Evolutionary conservation across 2,113 vertebrate genomes (phyloP).

Genomic region (Pontoporia blainvillei): DNA sequence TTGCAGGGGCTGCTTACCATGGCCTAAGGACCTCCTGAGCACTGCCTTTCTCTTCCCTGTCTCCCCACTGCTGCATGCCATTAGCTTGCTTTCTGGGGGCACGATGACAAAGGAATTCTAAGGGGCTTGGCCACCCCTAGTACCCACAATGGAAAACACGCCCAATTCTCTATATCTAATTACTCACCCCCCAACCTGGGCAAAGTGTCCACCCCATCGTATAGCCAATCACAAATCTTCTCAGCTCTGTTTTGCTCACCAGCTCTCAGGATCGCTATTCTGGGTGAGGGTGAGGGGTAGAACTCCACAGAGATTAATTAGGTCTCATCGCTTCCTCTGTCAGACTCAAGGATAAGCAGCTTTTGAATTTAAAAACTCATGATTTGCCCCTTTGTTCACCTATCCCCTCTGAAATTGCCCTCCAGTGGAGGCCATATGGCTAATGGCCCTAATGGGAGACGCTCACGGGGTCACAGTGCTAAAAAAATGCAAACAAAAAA

Average conservation of each 20-base stretch:
- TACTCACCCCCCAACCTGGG: not conserved
- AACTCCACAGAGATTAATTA: not conserved
- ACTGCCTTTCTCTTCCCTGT: not conserved
- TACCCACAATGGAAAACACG: not conserved
- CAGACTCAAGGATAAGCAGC: not conserved
- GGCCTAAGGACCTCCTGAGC: not conserved
- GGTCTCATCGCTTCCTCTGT: not conserved
- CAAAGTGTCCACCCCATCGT: not conserved
- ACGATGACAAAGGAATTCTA: not conserved
- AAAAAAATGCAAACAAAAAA: slow-evolving; percentile 12
- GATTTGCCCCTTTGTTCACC: not conserved
- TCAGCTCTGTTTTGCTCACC: not conserved
- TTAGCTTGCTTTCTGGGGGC: not conserved
- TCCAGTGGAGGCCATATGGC: not conserved
- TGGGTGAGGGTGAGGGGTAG: not conserved
- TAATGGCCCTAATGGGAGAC: not conserved
- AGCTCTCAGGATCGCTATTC: not conserved
- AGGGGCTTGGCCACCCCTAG: not conserved
- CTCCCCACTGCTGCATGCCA: not conserved
- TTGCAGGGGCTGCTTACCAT: not conserved
- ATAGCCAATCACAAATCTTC: not conserved
- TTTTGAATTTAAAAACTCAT: slow-evolving; percentile 22
- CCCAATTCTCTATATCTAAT: not conserved
- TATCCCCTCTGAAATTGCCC: not conserved
- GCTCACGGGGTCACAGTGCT: not conserved